Evolutionary conservation across 2,113 vertebrate genomes (phyloP), one percentile per base, ranked within the genome.

Genomic region (Bubalus kerabau): DNA sequence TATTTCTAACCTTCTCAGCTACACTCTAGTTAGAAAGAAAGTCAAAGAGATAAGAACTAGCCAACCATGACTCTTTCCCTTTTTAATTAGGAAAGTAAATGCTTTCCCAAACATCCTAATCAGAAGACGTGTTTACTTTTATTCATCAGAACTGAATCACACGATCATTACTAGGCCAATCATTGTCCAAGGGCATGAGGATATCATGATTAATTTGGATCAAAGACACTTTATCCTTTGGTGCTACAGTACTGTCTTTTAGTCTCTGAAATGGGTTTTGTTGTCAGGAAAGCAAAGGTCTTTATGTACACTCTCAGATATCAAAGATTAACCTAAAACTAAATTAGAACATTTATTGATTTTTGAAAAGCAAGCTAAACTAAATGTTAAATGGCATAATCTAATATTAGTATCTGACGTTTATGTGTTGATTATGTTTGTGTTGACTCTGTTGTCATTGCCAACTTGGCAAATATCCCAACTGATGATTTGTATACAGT

Each of bases 71-170:
- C 7, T 92, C 86, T 82, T 19, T 90, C 52, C 24, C 24, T 56
- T 80, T 92, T 86, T 28, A 92, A 32, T 60, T 32, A 89, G 84
- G n/a, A 86, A 96, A 94, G 67, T 88, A 91, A 89, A 88, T 50
- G 3, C 59, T 92, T 94, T 81, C 60, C 57, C 30, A 86, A 19
- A 36, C 52, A 32, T 46, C 60, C 36, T 24, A 32, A 11, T 80
- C 19, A 28, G n/a, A 94, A 86, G 59, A 32, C 11, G n/a, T 59
- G 9, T 85, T 80, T 52, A 64, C 26, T 24, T 67, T 43, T 36
- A 60, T 10, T 94, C 50, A 24, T 83, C 26, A 84, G 46, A 91
- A 50, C 48, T 88, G 13, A 50, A 17, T 84, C 40, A 83, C 21
- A n/a, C 59, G 28, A 14, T 59, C 54, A 78, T 80, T 87, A 59